A percentile compares a stretch with the other conserved stretches of the same genome.
Evolutionary conservation across 2,797 vertebrate species (phyloP).

Genomic region (Characodon lateralis): DNA sequence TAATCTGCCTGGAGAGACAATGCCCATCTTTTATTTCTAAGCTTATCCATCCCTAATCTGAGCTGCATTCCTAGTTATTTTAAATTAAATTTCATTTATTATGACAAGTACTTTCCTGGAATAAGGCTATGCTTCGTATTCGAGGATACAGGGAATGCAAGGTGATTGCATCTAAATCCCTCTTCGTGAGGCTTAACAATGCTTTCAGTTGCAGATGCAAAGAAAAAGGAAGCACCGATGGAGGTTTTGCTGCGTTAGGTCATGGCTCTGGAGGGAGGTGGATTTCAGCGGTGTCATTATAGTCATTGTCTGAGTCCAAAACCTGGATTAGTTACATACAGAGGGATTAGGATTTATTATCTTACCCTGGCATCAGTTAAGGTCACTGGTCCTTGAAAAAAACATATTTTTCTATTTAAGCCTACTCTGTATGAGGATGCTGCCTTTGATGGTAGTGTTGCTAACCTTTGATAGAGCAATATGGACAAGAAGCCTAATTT

Average conservation of each 20-base stretch:
- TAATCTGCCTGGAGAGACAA: slow-evolving; percentile 71
- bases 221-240: slow-evolving; percentile 24
- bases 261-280: slow-evolving; percentile 42
- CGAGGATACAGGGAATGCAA: slow-evolving; percentile 56
- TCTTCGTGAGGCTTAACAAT: slow-evolving; percentile 51
- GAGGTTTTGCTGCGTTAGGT: slow-evolving; percentile 43
- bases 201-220: slow-evolving; percentile 31
- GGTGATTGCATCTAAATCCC: slow-evolving; percentile 77
- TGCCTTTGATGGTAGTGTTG: slow-evolving; percentile 13
- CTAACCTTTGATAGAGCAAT: slow-evolving; percentile 14
- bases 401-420: slow-evolving; percentile 68
- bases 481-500: slow-evolving; percentile 35
- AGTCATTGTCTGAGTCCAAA: slow-evolving; percentile 64
- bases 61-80: slow-evolving; percentile 54
- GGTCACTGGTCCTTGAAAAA: slow-evolving; percentile 56
- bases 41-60: slow-evolving; percentile 67
- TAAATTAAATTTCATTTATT: slow-evolving; percentile 69
- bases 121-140: slow-evolving; percentile 50
- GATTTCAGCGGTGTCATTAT: slow-evolving; percentile 66
- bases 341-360: slow-evolving; percentile 73
- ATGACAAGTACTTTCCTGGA: slow-evolving; percentile 62
- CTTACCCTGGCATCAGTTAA: slow-evolving; percentile 64
- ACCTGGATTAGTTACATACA: slow-evolving; percentile 61
- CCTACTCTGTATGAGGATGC: slow-evolving; percentile 19
- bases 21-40: slow-evolving; percentile 58